These are phyloP conservation scores for Eupelmus urozonus DNA, from an alignment of 2,888 invertebrate species.

Conservation along the genomic window DNA sequence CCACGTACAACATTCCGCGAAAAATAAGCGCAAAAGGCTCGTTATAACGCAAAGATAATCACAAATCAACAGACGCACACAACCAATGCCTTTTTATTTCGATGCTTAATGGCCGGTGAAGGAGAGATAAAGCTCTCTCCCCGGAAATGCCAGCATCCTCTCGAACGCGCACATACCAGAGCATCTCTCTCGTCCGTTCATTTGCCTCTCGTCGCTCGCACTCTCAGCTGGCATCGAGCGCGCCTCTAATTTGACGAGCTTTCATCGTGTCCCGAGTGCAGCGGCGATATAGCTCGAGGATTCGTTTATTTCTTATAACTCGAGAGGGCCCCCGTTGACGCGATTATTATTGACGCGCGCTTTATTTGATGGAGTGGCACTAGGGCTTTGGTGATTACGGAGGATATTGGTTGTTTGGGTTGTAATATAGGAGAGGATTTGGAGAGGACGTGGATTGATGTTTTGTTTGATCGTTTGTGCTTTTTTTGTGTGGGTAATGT, in stretches of 20 bases:
- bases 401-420: no score
- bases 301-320: slow-evolving; percentile 10
- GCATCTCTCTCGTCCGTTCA: slow-evolving; percentile 25
- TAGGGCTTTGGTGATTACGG: no score
- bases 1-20: not conserved
- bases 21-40: not conserved
- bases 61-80: slow-evolving; percentile 27
- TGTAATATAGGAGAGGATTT: not conserved
- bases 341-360: not conserved
- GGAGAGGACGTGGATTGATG: no score
- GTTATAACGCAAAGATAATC: not conserved
- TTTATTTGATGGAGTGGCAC: no score
- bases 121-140: slow-evolving; percentile 59
- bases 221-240: not conserved
- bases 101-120: slow-evolving; percentile 64
- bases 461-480: no score
- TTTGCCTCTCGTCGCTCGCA: slow-evolving; percentile 14
- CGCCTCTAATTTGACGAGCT: slow-evolving; percentile 25
- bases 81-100: slow-evolving; percentile 57
- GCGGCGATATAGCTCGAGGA: not conserved
- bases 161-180: not conserved
- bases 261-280: slow-evolving; percentile 15
- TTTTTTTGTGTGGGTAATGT: no score
- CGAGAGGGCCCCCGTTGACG: not conserved
- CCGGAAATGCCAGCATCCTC: slow-evolving; percentile 36